Evolutionary conservation across 2,888 invertebrate species (phyloP), one percentile per base, ranked within the genome.

Genomic region (Sycophila texana): DNA sequence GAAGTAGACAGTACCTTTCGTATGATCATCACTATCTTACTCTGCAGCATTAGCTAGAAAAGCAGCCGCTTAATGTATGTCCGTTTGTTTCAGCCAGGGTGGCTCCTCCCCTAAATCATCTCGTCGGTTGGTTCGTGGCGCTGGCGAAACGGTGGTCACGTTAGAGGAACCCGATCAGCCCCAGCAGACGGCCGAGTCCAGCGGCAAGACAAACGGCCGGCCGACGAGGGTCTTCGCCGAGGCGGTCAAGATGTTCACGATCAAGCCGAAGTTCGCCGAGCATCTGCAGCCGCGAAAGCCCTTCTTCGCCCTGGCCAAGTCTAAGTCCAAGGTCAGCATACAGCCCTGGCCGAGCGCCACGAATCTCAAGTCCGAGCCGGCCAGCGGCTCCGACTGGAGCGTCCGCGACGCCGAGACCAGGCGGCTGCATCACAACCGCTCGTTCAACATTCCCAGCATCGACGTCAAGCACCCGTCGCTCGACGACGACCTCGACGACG

Each of bases 61-160:
- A 26, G 22, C 47, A 22, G 16, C 16, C 49, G 18, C 77, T 86
- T 89, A 87, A 88, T 81, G 87, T 85, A 87, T 79, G 79, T 77
- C 85, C 89, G 85, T 89, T 89, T 88, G 89, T 89, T 90, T 85
- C 86, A 90, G 90, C 88, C 90, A 90, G 89, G 89, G 85, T 86
- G 85, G 84, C 84, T 84, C 86, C 85, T 86, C 87, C 84, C 87
- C 84, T 80, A 57, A 60, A 83, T 85, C 83, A 78, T 86, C 86
- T 85, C 87, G 82, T 84, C 83, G 79, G 4, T 77, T 86, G 85
- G 83, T 82, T 87, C 85, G 85, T 83, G 86, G 84, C 80, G 80
- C 79, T 86, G 67, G 85, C 85, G 90, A 90, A 86, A 89, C 89
- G 81, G 74, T 89, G 86, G 80, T 90, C 83, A 87, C 89, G 72